phyloP scores from a whole-genome alignment of 2,888 invertebrate species.

The Caenorhabditis auriculariae region DNA sequence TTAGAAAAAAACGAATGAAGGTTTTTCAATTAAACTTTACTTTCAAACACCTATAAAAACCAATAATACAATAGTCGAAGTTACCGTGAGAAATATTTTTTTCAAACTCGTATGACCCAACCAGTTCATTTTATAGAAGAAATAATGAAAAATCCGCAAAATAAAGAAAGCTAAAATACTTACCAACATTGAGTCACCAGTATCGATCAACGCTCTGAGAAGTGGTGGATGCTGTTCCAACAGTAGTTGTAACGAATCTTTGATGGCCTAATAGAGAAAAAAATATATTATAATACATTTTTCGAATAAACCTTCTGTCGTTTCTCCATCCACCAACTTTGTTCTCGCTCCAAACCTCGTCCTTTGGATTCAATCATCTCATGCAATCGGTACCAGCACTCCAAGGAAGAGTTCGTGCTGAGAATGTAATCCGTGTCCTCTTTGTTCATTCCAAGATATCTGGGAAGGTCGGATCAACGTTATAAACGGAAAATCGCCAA shows the following conservation, averaged over 20 bases:
- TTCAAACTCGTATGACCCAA: too few species aligned
- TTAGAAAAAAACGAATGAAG: too few species aligned
- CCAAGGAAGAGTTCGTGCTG: slow-evolving; percentile 35
- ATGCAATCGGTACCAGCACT: slow-evolving; percentile 56
- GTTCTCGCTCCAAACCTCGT: slow-evolving; percentile 37
- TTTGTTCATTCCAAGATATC: slow-evolving; percentile 44
- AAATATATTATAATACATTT: slow-evolving; percentile 8
- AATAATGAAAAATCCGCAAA: not conserved
- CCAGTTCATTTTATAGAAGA: not conserved
- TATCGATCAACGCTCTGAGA: slow-evolving; percentile 55
- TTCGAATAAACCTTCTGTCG: slow-evolving; percentile 34
- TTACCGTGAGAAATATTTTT: too few species aligned
- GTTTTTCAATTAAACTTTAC: too few species aligned
- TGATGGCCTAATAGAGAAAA: slow-evolving; percentile 43
- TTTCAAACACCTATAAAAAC: too few species aligned
- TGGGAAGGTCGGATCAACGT: too few species aligned
- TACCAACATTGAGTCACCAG: slow-evolving; percentile 59
- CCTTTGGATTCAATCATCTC: slow-evolving; percentile 37
- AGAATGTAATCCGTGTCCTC: slow-evolving; percentile 49
- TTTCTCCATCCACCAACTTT: slow-evolving; percentile 52
- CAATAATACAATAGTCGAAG: too few species aligned
- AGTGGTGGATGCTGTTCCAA: slow-evolving; percentile 59
- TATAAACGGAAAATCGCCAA: too few species aligned
- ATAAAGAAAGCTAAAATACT: slow-evolving; percentile 3
- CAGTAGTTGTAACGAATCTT: slow-evolving; percentile 49